Evolutionary conservation across 2,113 vertebrate species (phyloP).

Genomic region (Centrocercus urophasianus): DNA sequence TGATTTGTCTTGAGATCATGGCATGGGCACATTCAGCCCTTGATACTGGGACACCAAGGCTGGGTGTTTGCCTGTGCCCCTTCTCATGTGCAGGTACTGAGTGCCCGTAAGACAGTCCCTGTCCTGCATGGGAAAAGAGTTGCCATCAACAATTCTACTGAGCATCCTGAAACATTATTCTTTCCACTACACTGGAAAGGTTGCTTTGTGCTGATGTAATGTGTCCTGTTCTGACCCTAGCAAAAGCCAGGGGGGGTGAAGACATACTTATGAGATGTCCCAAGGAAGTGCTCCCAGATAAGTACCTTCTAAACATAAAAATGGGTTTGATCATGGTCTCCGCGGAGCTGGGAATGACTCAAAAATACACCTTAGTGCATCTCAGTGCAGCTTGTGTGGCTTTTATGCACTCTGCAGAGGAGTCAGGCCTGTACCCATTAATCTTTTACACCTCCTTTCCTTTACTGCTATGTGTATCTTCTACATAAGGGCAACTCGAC

Average conservation of each 20-base stretch:
- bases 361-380: neutral
- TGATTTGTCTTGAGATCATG: neutral
- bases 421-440: neutral
- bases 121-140: neutral
- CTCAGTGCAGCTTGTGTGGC: rapidly evolving
- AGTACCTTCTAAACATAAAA: neutral
- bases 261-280: no score
- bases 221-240: neutral
- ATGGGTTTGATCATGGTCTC: neutral
- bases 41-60: neutral
- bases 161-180: neutral
- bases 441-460: neutral
- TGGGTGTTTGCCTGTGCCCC: neutral
- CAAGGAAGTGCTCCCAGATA: neutral
- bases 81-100: no score
- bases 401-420: neutral
- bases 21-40: neutral
- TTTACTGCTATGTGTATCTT: neutral
- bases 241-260: neutral
- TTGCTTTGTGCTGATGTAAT: neutral
- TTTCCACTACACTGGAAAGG: neutral
- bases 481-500: neutral
- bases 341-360: neutral
- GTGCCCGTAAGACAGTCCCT: no score
- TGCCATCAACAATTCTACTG: neutral